Base-by-base conservation (phyloP, 2,797 vertebrate species). In the Cygnus olor region DNA sequence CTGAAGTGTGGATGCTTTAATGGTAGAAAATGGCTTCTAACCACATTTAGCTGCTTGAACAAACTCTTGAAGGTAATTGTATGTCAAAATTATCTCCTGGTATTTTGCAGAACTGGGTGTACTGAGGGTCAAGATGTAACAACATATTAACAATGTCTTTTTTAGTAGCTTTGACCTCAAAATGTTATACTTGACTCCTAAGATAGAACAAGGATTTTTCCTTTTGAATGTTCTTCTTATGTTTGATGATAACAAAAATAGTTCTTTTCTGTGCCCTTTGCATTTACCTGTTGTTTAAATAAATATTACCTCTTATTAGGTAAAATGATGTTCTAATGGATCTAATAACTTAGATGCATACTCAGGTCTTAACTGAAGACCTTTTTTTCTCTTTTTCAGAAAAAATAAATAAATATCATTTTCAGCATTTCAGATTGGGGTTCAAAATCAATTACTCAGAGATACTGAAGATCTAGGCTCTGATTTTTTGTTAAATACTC, bases 11-110 rank as follows among this genome's bases (percentile, higher is more conserved):
- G 34, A 78, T 74, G 13, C 22, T 87, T 94, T 87, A 95, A 89
- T 87, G 84, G 80, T 1, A 93, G 74, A 56, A 95, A 91, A 95
- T 92, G 47, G 13, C 21, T 74, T 80, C 64, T 85, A 93, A 85
- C 20, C 27, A 64, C 56, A 74, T 63, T 73, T 87, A 89, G 82
- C 56, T 93, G n/a, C 71, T 80, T 70, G 71, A 92, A 88, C 34
- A 85, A 87, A 40, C 44, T 85, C 89, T 93, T 89, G 16, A 28
- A 80, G 64, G 44, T 24, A 92, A 80, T 82, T 94, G 5, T 15
- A 61, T 30, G 20, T 56, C 78, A 53, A 82, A 94, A 80, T 94
- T 89, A 64, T 53, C 53, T 92, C 64, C 27, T 44, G 24, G 4
- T 82, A 87, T 87, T 95, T 82, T 85, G 84, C 76, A 85, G 24